Percentiles rank a stretch among this genome's conserved stretches.
phyloP scores from a whole-genome alignment of 2,113 vertebrate species.

The Micronycteris hirsuta region DNA sequence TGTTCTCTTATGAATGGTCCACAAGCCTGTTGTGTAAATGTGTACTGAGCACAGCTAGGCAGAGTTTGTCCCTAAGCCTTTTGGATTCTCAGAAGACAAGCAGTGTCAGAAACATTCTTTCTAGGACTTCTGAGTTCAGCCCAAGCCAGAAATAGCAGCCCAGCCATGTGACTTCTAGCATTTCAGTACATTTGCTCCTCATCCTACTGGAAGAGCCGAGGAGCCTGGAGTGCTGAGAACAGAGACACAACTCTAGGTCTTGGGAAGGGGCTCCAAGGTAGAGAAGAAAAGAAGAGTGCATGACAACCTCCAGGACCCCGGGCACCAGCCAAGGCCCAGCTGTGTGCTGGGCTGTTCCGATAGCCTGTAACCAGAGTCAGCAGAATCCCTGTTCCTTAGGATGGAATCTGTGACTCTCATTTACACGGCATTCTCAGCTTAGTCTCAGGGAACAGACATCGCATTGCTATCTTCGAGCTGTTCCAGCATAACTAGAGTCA shows the following conservation, averaged over 20 bases:
- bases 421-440: neutral
- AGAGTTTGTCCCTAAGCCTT: neutral
- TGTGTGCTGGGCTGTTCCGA: neutral
- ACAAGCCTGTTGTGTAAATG: neutral
- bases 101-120: constrained; percentile 45
- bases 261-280: neutral
- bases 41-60: neutral
- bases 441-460: neutral
- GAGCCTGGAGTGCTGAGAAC: neutral
- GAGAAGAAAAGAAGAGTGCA: neutral
- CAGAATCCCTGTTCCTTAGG: constrained; percentile 22
- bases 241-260: neutral
- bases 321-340: neutral
- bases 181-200: neutral
- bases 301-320: neutral
- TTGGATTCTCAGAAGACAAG: neutral
- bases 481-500: neutral
- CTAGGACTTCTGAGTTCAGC: constrained; percentile 32
- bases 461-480: neutral
- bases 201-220: neutral
- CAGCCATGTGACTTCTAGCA: neutral
- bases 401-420: neutral
- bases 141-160: constrained; percentile 11
- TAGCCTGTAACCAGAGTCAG: neutral
- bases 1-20: neutral